Evolutionary conservation across 1,140 invertebrate genomes (phyloP), one percentile per base, ranked within the genome.

Genomic region (Tetragonula clypearis): DNA sequence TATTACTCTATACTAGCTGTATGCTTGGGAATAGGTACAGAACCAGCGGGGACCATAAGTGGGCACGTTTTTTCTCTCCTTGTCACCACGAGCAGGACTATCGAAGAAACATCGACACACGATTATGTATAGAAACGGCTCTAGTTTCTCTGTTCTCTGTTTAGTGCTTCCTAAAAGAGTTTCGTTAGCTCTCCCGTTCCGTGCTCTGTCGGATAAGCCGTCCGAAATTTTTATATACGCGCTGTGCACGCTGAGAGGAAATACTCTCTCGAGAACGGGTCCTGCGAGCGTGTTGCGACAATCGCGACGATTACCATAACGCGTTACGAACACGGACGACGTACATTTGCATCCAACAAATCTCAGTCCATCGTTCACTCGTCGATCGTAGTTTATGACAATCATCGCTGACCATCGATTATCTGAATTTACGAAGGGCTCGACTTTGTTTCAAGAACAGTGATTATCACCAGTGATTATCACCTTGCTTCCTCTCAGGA

Each of bases 51-150:
- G 77, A 71, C 65, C 76, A 69, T 62, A n/a, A 49, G 72, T 79
- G 60, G 56, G 55, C n/a, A 58, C 68, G 30, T 8, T 77, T 49
- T 49, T 55, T 56, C 30, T 69, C 17, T 26, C 9, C 6, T 72
- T 17, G 30, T 78, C 26, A 71, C 30, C 49, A 68, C 35, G 62
- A 74, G 69, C 79, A 58, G 79, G 71, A 26, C 86, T 65, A 72
- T 80, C 77, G 88, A 90, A 92, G 90, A 91, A 93, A 90, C 72
- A 78, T 82, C 49, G 71, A 68, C 55, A 8, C 58, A 65, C 81
- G 66, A 81, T 56, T 93, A 93, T 93, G 90, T 93, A 90, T 93
- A 93, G 92, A 94, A 92, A 91, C 55, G 30, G 55, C 9, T 58
- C 53, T 35, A 53, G 26, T 60, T 53, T 77, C 26, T 49, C n/a